Evolutionary conservation across 2,888 invertebrate species (phyloP).

Genomic region (Macaria liturata): DNA sequence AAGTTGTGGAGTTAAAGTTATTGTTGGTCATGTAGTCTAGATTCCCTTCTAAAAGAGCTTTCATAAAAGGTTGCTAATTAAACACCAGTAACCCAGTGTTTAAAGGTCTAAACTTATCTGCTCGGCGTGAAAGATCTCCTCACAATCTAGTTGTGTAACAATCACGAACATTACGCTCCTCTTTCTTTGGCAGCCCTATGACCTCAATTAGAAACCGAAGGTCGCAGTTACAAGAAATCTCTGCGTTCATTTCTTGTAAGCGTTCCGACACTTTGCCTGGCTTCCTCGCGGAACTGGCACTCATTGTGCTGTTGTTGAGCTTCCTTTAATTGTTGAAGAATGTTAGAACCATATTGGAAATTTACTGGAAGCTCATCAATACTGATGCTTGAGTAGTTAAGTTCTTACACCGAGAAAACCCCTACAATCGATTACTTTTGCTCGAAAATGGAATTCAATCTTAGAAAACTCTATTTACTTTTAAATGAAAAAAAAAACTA

Average conservation of each 20-base stretch:
- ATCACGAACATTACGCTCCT: constrained; percentile 15
- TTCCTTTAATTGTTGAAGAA: constrained; percentile 5
- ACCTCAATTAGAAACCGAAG: constrained; percentile 44
- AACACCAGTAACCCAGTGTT: no score
- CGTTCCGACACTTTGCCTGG: constrained; percentile 35
- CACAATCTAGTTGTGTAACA: constrained; percentile 29
- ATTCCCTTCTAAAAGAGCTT: neutral
- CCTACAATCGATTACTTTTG: no score
- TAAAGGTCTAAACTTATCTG: no score
- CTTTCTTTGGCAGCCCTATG: constrained; percentile 10
- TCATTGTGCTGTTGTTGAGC: constrained; percentile 16
- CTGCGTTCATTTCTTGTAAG: constrained; percentile 14
- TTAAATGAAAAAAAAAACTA: no score
- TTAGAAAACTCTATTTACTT: no score
- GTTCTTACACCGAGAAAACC: no score
- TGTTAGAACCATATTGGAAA: no score
- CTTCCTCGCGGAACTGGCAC: constrained; percentile 32
- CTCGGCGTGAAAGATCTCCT: neutral
- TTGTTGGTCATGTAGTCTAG: constrained; percentile 4
- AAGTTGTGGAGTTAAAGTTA: no score
- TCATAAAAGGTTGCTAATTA: no score
- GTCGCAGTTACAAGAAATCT: constrained; percentile 36
- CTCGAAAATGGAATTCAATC: no score
- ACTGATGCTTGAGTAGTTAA: no score
- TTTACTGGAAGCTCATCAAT: no score